phyloP scores from a whole-genome alignment of 2,797 vertebrate species.

The Microchirus variegatus region DNA sequence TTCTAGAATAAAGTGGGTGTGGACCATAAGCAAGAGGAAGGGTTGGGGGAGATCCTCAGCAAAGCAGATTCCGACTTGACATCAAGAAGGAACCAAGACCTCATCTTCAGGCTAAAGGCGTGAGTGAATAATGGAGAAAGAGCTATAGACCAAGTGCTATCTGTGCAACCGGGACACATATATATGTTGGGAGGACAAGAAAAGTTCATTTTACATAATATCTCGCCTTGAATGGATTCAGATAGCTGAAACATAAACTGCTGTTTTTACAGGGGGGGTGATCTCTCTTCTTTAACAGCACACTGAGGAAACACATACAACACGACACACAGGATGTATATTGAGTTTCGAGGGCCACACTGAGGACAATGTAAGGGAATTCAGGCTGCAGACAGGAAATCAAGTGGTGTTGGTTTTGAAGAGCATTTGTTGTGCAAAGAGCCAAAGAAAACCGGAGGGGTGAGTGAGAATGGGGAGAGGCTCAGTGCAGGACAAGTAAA shows the following conservation, averaged over 20 bases:
- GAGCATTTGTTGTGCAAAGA: not conserved
- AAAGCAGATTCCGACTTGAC: too few relatives aligned
- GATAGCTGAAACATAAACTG: not conserved
- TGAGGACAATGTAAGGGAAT: not conserved
- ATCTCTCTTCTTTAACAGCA: not conserved
- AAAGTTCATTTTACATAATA: not conserved
- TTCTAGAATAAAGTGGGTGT: too few relatives aligned
- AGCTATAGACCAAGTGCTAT: too few relatives aligned
- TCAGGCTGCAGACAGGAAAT: not conserved
- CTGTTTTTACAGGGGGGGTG: not conserved
- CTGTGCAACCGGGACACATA: too few relatives aligned
- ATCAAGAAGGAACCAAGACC: too few relatives aligned
- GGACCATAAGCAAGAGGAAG: too few relatives aligned
- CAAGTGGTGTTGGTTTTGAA: not conserved
- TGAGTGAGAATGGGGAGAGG: not conserved
- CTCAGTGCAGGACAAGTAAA: not conserved
- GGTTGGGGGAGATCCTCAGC: too few relatives aligned
- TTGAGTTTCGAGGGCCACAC: not conserved
- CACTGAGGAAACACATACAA: not conserved
- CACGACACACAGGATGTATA: not conserved
- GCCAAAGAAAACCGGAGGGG: not conserved
- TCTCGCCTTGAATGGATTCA: not conserved
- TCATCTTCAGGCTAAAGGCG: too few relatives aligned
- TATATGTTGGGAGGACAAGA: not conserved
- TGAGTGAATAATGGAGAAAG: too few relatives aligned